Base-by-base conservation (phyloP, 2,888 invertebrate species). In the Philereme transversata region DNA sequence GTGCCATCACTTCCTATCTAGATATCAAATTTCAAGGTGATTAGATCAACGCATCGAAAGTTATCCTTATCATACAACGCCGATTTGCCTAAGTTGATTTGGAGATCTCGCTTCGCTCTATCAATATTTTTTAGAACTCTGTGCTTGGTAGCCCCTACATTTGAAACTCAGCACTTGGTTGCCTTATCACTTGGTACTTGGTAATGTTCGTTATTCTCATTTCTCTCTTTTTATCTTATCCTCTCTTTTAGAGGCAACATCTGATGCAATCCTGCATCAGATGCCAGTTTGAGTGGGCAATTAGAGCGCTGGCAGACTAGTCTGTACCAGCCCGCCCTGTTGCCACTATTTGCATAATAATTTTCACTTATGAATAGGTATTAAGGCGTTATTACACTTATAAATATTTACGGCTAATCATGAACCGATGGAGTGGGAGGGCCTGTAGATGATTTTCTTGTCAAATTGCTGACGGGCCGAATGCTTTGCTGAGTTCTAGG, bases 351-450 rank as follows among this genome's bases (percentile, higher is more conserved):
- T 88, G 88, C 91, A 91, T 91, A 90, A 87, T 89, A 88, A 92
- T 92, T 89, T 91, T 92, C 91, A 90, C 90, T 91, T 90, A 91
- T 90, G 90, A 92, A 90, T 91, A 91, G 86, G 84, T 88, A 90
- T 90, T 88, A 88, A 83, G 84, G 84, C 81, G 79, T 87, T 90
- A 88, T 88, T 86, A 82, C 88, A 79, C 83, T 88, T 90, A 90
- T 91, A 90, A 90, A 91, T 91, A 90, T 91, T 90, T 86, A 91
- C 83, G 68, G 81, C 77, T 84, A 81, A 83, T 82, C 77, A 68
- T 68, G 69, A 73, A 53, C 33, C 48, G 76, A 82, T 80, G 62
- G 71, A 66, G 79, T 87, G 82, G 88, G 88, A 73, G 87, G 83
- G 69, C 78, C 11, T 10, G 52, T 48, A 77, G 76, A 81, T 80